These are phyloP conservation scores for Plotosus lineatus DNA, from an alignment of 2,113 vertebrate species.

Conservation along the genomic window DNA sequence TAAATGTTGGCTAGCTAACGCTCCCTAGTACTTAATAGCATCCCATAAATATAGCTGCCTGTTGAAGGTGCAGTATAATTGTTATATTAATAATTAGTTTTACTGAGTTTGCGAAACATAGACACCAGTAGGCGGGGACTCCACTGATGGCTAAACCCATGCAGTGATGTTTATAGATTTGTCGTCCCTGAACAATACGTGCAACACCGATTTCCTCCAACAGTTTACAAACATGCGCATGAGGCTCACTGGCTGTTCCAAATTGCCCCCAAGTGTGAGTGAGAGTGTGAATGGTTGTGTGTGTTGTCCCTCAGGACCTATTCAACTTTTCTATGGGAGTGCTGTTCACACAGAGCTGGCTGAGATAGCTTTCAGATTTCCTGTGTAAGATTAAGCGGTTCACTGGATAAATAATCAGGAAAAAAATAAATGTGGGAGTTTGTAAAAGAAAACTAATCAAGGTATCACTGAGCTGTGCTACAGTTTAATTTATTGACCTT, in stretches of 20 bases:
- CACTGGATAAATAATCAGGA: background rate
- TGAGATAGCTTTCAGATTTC: too few relatives aligned
- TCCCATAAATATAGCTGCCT: background rate
- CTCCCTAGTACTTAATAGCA: background rate
- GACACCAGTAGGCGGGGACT: background rate
- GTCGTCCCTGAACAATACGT: background rate
- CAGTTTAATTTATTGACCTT: constrained; percentile 68
- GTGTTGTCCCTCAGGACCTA: too few relatives aligned
- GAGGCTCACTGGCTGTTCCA: too few relatives aligned
- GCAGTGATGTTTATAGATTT: background rate
- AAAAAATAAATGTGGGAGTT: background rate
- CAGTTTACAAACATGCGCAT: too few relatives aligned
- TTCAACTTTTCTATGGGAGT: too few relatives aligned
- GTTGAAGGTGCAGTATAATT: background rate
- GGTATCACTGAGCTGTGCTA: background rate
- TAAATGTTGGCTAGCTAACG: background rate
- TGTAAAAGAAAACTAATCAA: background rate
- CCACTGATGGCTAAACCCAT: background rate
- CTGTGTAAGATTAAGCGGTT: background rate
- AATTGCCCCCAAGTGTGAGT: too few relatives aligned
- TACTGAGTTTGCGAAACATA: background rate
- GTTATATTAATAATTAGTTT: background rate
- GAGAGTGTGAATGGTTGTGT: too few relatives aligned
- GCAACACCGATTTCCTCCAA: too few relatives aligned
- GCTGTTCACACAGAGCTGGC: too few relatives aligned